phyloP scores from a whole-genome alignment of 2,797 vertebrate species.

The Pangasius djambal region DNA sequence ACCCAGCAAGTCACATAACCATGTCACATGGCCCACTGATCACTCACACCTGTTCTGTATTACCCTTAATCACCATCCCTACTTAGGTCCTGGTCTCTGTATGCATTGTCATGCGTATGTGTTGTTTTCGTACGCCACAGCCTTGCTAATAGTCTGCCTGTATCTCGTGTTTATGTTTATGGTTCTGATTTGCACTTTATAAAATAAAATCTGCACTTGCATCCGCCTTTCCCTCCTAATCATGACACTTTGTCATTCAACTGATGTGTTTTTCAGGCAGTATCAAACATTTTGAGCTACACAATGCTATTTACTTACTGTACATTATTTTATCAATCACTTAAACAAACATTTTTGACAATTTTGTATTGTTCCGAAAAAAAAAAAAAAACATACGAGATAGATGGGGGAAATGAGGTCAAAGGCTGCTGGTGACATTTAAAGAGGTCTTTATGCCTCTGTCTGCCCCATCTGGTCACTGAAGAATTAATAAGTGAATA shows the following conservation, averaged over 20 bases:
- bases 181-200: too few species aligned
- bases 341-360: not conserved
- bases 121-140: too few species aligned
- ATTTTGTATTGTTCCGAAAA: not conserved
- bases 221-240: too few species aligned
- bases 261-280: not conserved
- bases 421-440: not conserved
- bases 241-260: not conserved
- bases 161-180: too few species aligned
- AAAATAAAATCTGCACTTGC: too few species aligned
- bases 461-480: not conserved
- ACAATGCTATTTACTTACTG: not conserved
- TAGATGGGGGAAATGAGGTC: not conserved
- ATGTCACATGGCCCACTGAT: too few species aligned
- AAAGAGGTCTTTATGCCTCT: not conserved
- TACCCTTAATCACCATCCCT: too few species aligned
- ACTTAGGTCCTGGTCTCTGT: too few species aligned
- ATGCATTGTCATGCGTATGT: too few species aligned
- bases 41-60: too few species aligned
- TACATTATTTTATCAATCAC: not conserved
- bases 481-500: constrained; percentile 25
- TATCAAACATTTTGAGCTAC: not conserved
- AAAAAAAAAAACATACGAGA: not conserved
- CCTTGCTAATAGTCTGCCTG: too few species aligned
- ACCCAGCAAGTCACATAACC: too few species aligned